phyloP scores from a whole-genome alignment of 2,888 invertebrate genomes.

The Hoplodrina ambigua region DNA sequence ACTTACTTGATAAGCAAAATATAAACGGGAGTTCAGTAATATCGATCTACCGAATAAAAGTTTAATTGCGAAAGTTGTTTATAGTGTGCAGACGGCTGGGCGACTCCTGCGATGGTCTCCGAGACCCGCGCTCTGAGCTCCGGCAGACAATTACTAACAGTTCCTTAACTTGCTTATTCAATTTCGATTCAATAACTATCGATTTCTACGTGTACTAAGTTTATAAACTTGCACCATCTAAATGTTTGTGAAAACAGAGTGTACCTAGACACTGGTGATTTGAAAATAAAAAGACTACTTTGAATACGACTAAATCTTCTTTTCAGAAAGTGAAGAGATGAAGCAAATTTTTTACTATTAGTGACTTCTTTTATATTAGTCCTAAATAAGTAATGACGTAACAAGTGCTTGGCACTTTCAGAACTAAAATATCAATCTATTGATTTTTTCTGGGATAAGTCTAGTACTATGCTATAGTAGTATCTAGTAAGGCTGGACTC shows the following conservation, averaged over 20 bases:
- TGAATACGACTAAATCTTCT: not conserved
- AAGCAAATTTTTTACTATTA: not conserved
- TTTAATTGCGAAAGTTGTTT: conserved; percentile 89
- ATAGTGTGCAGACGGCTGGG: conserved; percentile 80
- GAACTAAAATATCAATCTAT: conserved; percentile 1
- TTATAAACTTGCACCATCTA: conserved; percentile 41
- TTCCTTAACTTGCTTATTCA: conserved; percentile 71
- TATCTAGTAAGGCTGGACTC: not conserved
- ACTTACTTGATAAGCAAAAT: conserved; percentile 78
- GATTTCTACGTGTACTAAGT: conserved; percentile 42
- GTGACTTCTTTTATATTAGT: not conserved
- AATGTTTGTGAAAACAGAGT: conserved; percentile 39
- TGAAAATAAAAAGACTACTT: conserved; percentile 3
- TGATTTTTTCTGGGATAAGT: not conserved
- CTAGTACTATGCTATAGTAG: not conserved
- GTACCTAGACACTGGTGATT: conserved; percentile 1
- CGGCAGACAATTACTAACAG: conserved; percentile 71
- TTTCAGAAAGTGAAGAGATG: not conserved
- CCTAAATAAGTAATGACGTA: not conserved
- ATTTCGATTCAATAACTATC: conserved; percentile 65
- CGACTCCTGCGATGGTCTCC: conserved; percentile 70
- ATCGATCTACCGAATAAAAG: conserved; percentile 85
- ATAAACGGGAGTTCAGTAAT: conserved; percentile 77
- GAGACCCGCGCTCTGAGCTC: conserved; percentile 57
- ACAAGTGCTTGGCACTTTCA: too few species aligned